Evolutionary conservation across 2,888 invertebrate species (phyloP).

Genomic region (Didymodactylos carnosus): DNA sequence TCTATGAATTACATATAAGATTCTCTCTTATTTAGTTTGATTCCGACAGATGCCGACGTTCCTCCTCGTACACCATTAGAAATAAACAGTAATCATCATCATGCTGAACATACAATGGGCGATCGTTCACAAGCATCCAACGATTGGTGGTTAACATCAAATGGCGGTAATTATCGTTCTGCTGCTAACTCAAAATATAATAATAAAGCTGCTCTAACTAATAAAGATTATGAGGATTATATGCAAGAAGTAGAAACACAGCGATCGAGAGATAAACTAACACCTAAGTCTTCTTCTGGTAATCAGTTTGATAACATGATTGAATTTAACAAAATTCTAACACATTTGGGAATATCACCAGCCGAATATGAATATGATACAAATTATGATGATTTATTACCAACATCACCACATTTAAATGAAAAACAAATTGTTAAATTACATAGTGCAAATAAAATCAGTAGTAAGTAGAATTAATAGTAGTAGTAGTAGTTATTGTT

Average conservation of each 20-base stretch:
- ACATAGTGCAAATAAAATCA: not conserved
- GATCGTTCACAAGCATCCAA: too few relatives aligned
- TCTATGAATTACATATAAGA: too few relatives aligned
- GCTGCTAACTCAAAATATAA: too few relatives aligned
- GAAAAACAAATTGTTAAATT: not conserved
- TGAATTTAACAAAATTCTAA: not conserved
- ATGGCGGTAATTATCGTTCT: too few relatives aligned
- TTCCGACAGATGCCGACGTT: not conserved
- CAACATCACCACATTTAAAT: not conserved
- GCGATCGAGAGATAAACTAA: too few relatives aligned
- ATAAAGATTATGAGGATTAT: constrained; percentile 1
- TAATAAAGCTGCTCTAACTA: too few relatives aligned
- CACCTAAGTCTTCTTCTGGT: too few relatives aligned
- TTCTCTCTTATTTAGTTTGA: not conserved
- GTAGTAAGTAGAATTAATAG: not conserved
- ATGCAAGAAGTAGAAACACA: constrained; percentile 7
- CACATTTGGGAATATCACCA: not conserved
- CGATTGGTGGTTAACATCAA: not conserved
- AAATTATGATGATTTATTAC: not conserved
- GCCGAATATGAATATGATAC: not conserved
- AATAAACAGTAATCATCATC: not conserved
- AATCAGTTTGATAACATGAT: not conserved
- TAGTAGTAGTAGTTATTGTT: too few relatives aligned
- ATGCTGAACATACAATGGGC: not conserved
- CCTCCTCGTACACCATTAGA: not conserved